Percentiles rank a stretch among this genome's conserved stretches.
phyloP scores from a whole-genome alignment of 2,113 vertebrate species.

The Theristicus caerulescens region DNA sequence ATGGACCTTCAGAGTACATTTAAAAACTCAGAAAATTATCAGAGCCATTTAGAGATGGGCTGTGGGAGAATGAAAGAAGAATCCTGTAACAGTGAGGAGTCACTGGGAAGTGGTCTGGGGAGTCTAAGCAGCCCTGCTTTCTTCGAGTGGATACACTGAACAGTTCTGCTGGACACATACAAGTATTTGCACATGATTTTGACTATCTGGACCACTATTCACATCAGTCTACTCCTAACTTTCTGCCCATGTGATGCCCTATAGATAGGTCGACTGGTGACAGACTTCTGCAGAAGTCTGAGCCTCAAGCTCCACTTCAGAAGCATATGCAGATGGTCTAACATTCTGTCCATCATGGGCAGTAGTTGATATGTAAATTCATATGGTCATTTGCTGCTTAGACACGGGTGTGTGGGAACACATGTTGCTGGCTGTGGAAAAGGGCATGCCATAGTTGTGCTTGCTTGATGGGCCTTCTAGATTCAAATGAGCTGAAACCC shows the following conservation, averaged over 20 bases:
- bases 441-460: neutral
- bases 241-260: neutral
- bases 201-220: neutral
- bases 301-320: neutral
- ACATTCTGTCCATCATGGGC: neutral
- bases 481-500: neutral
- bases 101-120: neutral
- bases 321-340: neutral
- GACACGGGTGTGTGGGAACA: neutral
- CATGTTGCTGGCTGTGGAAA: neutral
- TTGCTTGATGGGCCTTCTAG: neutral
- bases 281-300: neutral
- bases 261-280: neutral
- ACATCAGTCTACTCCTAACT: neutral
- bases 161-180: neutral
- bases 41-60: neutral
- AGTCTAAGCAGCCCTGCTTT: neutral
- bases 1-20: neutral
- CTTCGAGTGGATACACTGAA: neutral
- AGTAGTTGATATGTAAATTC: neutral
- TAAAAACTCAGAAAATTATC: neutral
- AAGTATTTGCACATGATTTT: neutral
- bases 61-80: neutral
- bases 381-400: neutral
- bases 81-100: neutral